phyloP scores from a whole-genome alignment of 1,140 invertebrate species.

The Brevipalpus yothersi region DNA sequence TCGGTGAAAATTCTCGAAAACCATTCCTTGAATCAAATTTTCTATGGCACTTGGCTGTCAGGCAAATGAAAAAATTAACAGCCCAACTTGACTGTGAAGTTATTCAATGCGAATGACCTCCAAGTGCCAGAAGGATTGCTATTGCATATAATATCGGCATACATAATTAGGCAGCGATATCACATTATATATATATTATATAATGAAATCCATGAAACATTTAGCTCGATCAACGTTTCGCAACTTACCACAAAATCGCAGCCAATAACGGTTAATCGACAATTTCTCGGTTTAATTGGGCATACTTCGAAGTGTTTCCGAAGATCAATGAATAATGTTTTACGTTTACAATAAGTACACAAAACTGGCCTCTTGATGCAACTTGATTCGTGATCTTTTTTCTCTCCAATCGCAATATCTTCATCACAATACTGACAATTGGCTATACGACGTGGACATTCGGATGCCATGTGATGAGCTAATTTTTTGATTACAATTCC shows the following conservation, averaged over 20 bases:
- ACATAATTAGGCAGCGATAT: too few species aligned
- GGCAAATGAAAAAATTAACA: too few species aligned
- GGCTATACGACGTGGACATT: slow-evolving; percentile 4
- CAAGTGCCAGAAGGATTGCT: too few species aligned
- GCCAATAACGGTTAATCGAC: slow-evolving; percentile 1
- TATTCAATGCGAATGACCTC: too few species aligned
- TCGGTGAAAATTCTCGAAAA: too few species aligned
- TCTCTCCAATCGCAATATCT: slow-evolving; percentile 2
- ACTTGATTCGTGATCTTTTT: slow-evolving; percentile 3
- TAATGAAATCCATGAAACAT: neutral
- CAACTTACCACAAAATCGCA: slow-evolving; percentile 5
- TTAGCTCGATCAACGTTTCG: neutral
- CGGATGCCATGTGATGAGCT: slow-evolving; percentile 3
- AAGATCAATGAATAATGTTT: slow-evolving; percentile 1
- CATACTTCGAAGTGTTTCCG: slow-evolving; percentile 4
- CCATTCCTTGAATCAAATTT: too few species aligned
- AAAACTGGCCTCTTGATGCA: slow-evolving; percentile 1
- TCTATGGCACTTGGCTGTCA: too few species aligned
- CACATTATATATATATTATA: too few species aligned
- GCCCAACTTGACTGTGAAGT: too few species aligned
- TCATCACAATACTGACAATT: slow-evolving; percentile 4
- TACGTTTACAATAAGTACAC: slow-evolving; percentile 5
- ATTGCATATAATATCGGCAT: too few species aligned
- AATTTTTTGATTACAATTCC: slow-evolving; percentile 4
- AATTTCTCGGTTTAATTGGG: slow-evolving; percentile 5